phyloP scores from a whole-genome alignment of 1,140 invertebrate genomes.

The Galendromus occidentalis region DNA sequence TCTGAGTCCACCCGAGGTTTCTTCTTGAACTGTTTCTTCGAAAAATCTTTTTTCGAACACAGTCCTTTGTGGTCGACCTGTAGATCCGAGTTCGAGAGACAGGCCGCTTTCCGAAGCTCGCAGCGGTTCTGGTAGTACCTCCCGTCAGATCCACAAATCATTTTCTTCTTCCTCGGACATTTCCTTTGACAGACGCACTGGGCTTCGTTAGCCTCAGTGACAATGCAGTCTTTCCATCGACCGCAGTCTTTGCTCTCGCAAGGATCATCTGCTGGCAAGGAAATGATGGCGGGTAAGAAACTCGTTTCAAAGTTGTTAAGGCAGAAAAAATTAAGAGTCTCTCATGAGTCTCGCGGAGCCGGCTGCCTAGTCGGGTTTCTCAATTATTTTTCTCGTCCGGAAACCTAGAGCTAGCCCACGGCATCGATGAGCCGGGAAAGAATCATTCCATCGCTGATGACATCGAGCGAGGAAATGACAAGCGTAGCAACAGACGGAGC shows the following conservation, averaged over 20 bases:
- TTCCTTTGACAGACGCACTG: slow-evolving; percentile 41
- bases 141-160: slow-evolving; percentile 51
- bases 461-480: too few relatives aligned
- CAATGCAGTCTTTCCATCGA: slow-evolving; percentile 42
- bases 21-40: background rate
- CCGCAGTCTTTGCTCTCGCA: slow-evolving; percentile 44
- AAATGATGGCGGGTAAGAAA: too few relatives aligned
- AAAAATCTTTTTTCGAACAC: slow-evolving; percentile 16
- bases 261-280: slow-evolving; percentile 29
- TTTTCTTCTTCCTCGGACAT: slow-evolving; percentile 32
- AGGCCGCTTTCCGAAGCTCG: slow-evolving; percentile 47
- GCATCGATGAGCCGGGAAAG: too few relatives aligned
- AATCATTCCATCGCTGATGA: too few relatives aligned
- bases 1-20: background rate
- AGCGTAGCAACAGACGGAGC: too few relatives aligned
- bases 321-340: too few relatives aligned
- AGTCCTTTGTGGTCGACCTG: slow-evolving; percentile 30
- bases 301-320: background rate
- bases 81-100: slow-evolving; percentile 37
- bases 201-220: slow-evolving; percentile 30
- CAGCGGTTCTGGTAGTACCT: slow-evolving; percentile 51
- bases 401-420: too few relatives aligned
- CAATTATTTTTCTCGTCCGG: too few relatives aligned
- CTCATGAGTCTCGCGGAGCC: too few relatives aligned
- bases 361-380: too few relatives aligned